Conservation (phyloP, 2,113 vertebrate species). For the Corvus moneduloides region DNA sequence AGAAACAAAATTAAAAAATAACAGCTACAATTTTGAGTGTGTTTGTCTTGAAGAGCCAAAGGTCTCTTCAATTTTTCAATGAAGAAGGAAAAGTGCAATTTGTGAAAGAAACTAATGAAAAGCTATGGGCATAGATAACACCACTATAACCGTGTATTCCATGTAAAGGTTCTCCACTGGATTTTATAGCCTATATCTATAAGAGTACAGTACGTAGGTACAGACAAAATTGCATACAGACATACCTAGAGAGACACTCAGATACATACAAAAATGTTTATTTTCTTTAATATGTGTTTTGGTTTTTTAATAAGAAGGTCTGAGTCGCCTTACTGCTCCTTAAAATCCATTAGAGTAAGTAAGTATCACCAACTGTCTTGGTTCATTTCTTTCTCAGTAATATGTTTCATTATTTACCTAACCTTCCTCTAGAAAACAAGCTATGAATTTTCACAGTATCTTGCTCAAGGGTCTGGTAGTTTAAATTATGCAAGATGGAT, state of each 20-base stretch:
- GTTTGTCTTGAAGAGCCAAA: not conserved
- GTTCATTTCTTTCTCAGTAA: not conserved
- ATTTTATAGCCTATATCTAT: not conserved
- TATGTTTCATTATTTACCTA: not conserved
- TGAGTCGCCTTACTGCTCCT: not conserved
- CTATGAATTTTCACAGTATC: not conserved
- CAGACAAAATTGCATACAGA: not conserved
- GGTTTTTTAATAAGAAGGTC: not conserved
- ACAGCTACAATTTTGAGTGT: not conserved
- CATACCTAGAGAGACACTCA: accelerated
- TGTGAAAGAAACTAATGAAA: not conserved
- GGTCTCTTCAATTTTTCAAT: not conserved
- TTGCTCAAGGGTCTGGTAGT: not conserved
- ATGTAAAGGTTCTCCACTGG: not conserved
- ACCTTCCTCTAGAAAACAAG: not conserved
- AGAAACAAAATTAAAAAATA: not conserved
- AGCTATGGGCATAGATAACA: not conserved
- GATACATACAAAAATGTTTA: not conserved
- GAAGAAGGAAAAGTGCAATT: not conserved
- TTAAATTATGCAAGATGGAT: not conserved
- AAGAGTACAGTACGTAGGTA: not conserved
- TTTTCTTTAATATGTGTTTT: not conserved
- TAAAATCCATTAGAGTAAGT: not conserved
- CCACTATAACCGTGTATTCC: not conserved
- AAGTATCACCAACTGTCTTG: not conserved